Conservation (phyloP, 2,797 vertebrate species). For the Mareca strepera region DNA sequence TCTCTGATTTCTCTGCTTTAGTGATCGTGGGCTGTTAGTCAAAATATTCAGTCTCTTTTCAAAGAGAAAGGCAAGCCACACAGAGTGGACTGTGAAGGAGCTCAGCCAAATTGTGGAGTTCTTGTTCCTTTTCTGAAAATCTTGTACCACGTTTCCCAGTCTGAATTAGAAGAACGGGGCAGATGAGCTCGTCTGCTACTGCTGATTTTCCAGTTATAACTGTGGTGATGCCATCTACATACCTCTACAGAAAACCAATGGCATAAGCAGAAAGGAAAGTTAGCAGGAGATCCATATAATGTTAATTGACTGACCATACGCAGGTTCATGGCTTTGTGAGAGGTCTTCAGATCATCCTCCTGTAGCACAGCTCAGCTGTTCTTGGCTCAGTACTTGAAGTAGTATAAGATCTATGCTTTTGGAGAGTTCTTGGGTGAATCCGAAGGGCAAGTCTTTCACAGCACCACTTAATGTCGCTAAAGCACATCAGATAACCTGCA, state of each 20-base stretch:
- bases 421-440: neutral
- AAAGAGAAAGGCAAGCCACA: neutral
- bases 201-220: neutral
- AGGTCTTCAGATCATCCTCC: neutral
- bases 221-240: neutral
- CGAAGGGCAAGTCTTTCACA: too few species aligned
- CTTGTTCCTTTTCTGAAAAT: neutral
- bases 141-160: fast-evolving
- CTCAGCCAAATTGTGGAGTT: neutral
- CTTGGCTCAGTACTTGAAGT: neutral
- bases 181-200: fast-evolving
- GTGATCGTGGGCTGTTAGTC: neutral
- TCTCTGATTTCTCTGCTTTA: neutral
- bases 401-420: fast-evolving
- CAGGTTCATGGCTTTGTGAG: neutral
- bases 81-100: neutral
- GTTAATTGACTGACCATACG: neutral
- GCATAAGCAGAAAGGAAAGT: fast-evolving
- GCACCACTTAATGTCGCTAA: neutral
- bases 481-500: neutral
- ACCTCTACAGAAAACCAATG: fast-evolving
- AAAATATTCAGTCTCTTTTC: neutral
- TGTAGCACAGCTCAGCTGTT: fast-evolving
- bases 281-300: neutral
- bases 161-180: neutral